Conservation (phyloP, 2,797 vertebrate genomes). For the Crax fasciolata region DNA sequence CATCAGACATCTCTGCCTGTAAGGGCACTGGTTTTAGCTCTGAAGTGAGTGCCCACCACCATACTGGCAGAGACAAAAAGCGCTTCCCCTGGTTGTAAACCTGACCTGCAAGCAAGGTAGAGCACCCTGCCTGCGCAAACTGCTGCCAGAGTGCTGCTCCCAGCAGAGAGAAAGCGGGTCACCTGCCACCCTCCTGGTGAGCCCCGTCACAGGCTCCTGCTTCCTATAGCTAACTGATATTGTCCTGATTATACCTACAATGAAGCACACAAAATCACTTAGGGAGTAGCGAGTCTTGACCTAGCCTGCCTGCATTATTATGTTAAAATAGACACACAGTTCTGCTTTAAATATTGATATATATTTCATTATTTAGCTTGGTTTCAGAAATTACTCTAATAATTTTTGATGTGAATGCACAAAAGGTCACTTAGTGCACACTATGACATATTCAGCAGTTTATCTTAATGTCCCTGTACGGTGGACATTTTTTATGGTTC, state of each 20-base stretch:
- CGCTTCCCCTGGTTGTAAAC: no score
- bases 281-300: conserved; percentile 35
- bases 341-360: conserved; percentile 25
- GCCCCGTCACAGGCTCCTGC: neutral
- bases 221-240: conserved; percentile 57
- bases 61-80: no score
- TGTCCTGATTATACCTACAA: conserved; percentile 11
- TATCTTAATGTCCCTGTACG: neutral
- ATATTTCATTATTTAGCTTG: conserved; percentile 38
- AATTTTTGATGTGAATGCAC: neutral
- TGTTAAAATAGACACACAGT: conserved; percentile 25
- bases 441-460: neutral
- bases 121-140: no score
- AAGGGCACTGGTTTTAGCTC: no score
- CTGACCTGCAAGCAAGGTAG: no score
- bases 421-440: neutral
- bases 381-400: conserved; percentile 26
- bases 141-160: no score
- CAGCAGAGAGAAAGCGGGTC: no score
- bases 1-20: neutral
- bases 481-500: neutral
- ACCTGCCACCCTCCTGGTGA: no score
- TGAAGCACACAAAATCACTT: conserved; percentile 34
- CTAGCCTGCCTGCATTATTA: conserved; percentile 9
- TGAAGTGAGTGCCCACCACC: no score